Percentiles rank a stretch among this genome's conserved stretches.
Evolutionary conservation across 2,113 vertebrate genomes (phyloP).

Genomic region (Silurus glanis): DNA sequence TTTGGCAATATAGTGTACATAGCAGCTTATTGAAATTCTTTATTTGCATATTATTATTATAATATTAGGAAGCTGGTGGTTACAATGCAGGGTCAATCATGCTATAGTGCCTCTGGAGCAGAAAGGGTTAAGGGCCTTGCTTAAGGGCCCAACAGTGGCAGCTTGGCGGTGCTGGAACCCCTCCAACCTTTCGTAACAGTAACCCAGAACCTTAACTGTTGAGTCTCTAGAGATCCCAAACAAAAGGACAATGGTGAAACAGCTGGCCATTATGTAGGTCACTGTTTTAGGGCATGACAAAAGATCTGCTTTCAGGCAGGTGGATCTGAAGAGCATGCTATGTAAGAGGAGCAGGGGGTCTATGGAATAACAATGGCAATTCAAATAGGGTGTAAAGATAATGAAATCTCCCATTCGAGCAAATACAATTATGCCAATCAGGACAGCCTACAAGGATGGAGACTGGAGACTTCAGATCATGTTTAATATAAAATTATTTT

Average conservation of each 20-base stretch:
- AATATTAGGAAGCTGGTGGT: no score
- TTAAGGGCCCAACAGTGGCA: no score
- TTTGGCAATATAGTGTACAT: no score
- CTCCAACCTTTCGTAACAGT: no score
- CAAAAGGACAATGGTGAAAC: slow-evolving; percentile 43
- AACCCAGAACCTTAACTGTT: no score
- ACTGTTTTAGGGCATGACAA: slow-evolving; percentile 41
- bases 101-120: no score
- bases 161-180: no score
- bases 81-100: no score
- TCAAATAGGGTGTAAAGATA: slow-evolving; percentile 13
- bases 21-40: no score
- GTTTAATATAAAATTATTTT: not conserved
- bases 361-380: not conserved
- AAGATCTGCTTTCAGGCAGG: slow-evolving; percentile 14
- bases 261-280: slow-evolving; percentile 47
- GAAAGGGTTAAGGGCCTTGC: no score
- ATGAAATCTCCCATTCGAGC: not conserved
- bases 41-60: no score
- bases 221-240: slow-evolving; percentile 11
- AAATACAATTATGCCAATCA: slow-evolving; percentile 6
- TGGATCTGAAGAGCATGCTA: slow-evolving; percentile 17
- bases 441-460: not conserved
- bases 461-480: not conserved
- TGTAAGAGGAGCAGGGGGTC: not conserved